Conservation (phyloP, 2,797 vertebrate genomes). For the Nyctalus aviator region DNA sequence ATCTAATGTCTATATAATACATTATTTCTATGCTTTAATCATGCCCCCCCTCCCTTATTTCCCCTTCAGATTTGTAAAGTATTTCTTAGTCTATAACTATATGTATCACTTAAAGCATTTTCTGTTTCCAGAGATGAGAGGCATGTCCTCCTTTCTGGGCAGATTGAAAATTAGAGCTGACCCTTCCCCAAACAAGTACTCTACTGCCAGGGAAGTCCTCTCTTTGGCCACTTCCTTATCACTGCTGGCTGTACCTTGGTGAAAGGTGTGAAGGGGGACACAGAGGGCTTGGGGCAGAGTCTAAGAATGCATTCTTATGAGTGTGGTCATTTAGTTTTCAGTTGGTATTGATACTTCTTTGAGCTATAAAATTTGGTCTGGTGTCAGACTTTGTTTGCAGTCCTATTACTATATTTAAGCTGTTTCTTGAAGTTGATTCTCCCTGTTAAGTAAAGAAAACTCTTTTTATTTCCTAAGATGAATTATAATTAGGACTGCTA, state of each 20-base stretch:
- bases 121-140: slow-evolving; percentile 15
- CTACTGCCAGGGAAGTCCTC: background rate
- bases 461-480: slow-evolving; percentile 66
- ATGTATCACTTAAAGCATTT: slow-evolving; percentile 11
- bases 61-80: background rate
- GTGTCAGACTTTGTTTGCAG: slow-evolving; percentile 53
- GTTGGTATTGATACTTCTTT: background rate
- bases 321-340: slow-evolving; percentile 49
- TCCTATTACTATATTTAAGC: slow-evolving; percentile 49
- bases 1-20: background rate
- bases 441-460: slow-evolving; percentile 61
- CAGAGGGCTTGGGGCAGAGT: background rate
- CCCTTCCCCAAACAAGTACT: background rate
- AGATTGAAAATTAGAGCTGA: background rate
- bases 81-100: background rate
- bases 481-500: slow-evolving; percentile 66
- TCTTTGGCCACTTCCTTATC: background rate
- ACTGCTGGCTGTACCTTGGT: background rate
- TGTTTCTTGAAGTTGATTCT: slow-evolving; percentile 57
- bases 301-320: background rate
- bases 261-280: background rate
- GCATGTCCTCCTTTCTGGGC: background rate
- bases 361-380: slow-evolving; percentile 29
- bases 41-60: background rate
- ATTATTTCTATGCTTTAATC: background rate